Base-by-base conservation (phyloP, 1,140 invertebrate species). In the Zaprionus africanus region DNA sequence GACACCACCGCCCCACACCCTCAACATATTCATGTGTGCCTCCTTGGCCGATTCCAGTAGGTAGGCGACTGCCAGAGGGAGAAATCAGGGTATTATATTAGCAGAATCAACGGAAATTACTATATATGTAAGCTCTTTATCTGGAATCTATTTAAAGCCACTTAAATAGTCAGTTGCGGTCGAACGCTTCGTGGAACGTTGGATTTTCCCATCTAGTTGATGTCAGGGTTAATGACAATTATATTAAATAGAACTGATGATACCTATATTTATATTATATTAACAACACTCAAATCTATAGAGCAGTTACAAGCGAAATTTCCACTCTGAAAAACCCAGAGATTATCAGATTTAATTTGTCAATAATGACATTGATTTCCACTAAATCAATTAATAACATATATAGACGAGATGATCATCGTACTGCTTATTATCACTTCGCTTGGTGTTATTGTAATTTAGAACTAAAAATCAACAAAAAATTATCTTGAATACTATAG, bases 1-100 rank as follows among this genome's bases (percentile, higher is more conserved):
- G 1, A 98, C 93, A 53, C 99, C 99, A 41, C 99, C 99, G 22
- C 99, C 99, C 99, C 99, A 99, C 1, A 99, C 97, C 17, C 99
- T 94, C 1, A 99, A 92, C 95, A 98, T 97, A 91, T 99, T 98
- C 96, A 99, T 98, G 85, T 99, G 95, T 0, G 96, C 95, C 41
- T 96, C 95, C 76, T 95, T 95, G 1, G 96, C 96, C 0, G 97
- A 96, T 31, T 93, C 77, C 3, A 99, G 87, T 1, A 99, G 93
- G 63, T 95, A 81, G 22, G 91, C 84, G 65, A 94, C 94, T 94
- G 56, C 12, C 17, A n/a, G 24, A 15, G 5, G 15, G 38, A 2
- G 17, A 1, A 26, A n/a, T 12, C 1, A 1, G 4, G 26, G 22
- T 5, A 53, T 31, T 56, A 34, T 58, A 34, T 34, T 0, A 24